Base-by-base conservation (phyloP, 2,797 vertebrate species). In the Merluccius polli region DNA sequence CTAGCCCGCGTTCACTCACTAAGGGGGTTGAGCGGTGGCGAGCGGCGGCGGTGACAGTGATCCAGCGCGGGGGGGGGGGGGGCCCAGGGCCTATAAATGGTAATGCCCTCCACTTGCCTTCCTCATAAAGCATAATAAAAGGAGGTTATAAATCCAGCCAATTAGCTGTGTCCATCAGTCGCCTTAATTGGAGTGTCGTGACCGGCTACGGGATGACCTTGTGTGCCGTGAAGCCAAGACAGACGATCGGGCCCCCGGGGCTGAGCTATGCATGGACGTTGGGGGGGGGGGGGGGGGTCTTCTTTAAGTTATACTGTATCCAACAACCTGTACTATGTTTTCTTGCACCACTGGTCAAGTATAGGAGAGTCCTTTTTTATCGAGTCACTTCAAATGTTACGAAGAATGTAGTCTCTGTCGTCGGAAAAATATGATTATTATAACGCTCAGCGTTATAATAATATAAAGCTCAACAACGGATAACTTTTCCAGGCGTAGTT, bases 121-220 rank as follows among this genome's bases (percentile, higher is more conserved):
- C 87, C 92, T 93, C 93, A 93, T 93, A 93, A 95, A 93, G 91
- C 89, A 92, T 92, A 93, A 93, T 93, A 94, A 94, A 94, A 93
- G 91, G 85, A 89, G 87, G 87, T 87, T 92, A 93, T 94, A 93
- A 95, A 94, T 95, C 92, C 90, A 85, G 89, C 91, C 93, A 94
- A 95, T 95, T 94, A 95, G 93, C 91, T 88, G 89, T 89, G 91
- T 95, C 93, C 91, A 93, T 95, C 94, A 94, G 94, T 91, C 87
- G 87, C 88, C 90, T 93, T 95, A 95, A 94, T 94, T 95, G 92
- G 93, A 93, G 92, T 93, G 92, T 89, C 88, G 90, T 92, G 92
- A 92, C 89, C 90, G 87, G 90, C 89, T 90, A 88, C 85, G 87
- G 88, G 90, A 93, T 93, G 93, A 94, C 93, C 93, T 94, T 95